Evolutionary conservation across 2,888 invertebrate species (phyloP).

Genomic region (Hetaerina titia): DNA sequence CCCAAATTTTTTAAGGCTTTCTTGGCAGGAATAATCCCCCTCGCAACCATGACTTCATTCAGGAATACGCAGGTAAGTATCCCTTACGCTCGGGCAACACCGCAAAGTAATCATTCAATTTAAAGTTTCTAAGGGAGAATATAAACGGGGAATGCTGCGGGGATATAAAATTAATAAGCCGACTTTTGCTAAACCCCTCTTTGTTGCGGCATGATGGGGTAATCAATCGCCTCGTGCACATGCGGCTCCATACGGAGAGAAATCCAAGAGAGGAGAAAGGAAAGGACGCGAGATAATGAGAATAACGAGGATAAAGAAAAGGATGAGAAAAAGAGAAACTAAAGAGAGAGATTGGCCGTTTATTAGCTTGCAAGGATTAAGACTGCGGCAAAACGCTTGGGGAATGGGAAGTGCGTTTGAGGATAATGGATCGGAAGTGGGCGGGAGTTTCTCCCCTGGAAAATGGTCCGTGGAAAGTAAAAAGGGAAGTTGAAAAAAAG

Average conservation of each 20-base stretch:
- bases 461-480: not conserved
- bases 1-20: too few relatives aligned
- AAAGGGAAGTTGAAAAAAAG: not conserved
- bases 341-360: not conserved
- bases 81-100: not conserved
- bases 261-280: not conserved
- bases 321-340: not conserved
- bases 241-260: not conserved
- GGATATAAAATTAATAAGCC: conserved; percentile 17
- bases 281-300: not conserved
- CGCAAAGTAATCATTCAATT: not conserved
- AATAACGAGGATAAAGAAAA: not conserved
- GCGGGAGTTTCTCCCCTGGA: not conserved
- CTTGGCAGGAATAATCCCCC: too few relatives aligned
- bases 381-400: not conserved
- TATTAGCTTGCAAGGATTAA: conserved; percentile 10
- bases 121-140: not conserved
- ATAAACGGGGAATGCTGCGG: not conserved
- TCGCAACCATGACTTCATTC: not conserved
- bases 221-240: conserved; percentile 9
- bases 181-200: conserved; percentile 6
- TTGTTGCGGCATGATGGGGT: not conserved
- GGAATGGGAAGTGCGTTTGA: not conserved
- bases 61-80: not conserved
- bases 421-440: conserved; percentile 4